Conservation (phyloP, 2,113 vertebrate species). For the Scomber scombrus region DNA sequence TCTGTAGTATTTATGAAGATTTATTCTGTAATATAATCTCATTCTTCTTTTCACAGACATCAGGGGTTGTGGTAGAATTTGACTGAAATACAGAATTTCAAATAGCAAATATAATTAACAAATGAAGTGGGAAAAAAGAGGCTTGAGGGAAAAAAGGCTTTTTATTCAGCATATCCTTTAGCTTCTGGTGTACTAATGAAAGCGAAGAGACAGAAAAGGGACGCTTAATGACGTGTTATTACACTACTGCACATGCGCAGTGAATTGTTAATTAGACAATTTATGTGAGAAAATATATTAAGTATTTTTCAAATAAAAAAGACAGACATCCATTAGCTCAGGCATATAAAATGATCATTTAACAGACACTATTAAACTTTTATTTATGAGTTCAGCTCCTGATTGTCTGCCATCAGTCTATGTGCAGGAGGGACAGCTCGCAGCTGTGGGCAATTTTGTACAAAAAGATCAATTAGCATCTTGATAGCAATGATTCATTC, state of each 20-base stretch:
- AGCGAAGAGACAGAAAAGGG: constrained; percentile 42
- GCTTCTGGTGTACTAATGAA: constrained; percentile 46
- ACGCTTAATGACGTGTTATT: constrained; percentile 38
- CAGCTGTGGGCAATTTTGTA: constrained; percentile 48
- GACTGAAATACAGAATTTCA: constrained; percentile 19
- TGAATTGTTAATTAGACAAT: constrained; percentile 30
- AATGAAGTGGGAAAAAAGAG: constrained; percentile 15
- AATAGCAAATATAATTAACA: constrained; percentile 7
- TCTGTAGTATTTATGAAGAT: constrained; percentile 15
- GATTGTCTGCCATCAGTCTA: not conserved
- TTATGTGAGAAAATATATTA: constrained; percentile 27
- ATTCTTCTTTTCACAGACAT: constrained; percentile 14
- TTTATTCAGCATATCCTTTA: constrained; percentile 38
- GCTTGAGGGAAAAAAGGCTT: not conserved
- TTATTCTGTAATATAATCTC: not conserved
- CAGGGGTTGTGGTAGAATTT: not conserved
- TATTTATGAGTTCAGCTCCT: constrained; percentile 21
- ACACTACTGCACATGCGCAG: constrained; percentile 51
- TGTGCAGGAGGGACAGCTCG: constrained; percentile 5
- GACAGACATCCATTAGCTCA: not conserved
- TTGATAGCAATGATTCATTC: constrained; percentile 48
- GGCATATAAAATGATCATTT: constrained; percentile 8
- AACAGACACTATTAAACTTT: constrained; percentile 3
- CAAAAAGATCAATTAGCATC: constrained; percentile 48
- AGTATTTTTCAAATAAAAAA: not conserved